phyloP scores from a whole-genome alignment of 2,797 vertebrate species.

The Emydoidea blandingii region DNA sequence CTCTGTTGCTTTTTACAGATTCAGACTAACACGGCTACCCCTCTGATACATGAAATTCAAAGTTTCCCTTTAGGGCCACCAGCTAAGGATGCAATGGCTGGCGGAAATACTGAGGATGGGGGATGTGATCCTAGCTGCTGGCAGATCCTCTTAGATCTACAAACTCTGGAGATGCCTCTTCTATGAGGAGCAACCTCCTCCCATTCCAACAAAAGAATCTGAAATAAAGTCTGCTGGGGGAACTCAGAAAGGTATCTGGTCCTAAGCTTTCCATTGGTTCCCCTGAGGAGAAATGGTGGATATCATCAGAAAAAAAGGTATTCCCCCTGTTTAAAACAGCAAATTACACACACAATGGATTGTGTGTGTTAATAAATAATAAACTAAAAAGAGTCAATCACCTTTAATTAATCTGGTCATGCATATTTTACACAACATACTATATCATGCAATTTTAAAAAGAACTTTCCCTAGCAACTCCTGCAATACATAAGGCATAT shows the following conservation, averaged over 20 bases:
- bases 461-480: neutral
- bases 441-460: neutral
- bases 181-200: neutral
- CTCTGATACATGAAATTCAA: neutral
- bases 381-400: slow-evolving; percentile 6
- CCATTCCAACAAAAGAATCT: neutral
- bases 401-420: slow-evolving; percentile 16
- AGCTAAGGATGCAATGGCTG: too few relatives aligned
- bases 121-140: too few relatives aligned
- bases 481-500: neutral
- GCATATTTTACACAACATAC: neutral
- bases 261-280: neutral
- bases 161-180: neutral
- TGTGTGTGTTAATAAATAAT: neutral
- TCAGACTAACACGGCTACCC: too few relatives aligned
- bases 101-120: neutral
- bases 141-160: neutral
- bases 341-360: neutral
- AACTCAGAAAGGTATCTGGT: neutral
- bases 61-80: neutral
- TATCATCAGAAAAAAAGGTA: neutral
- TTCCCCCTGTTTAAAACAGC: neutral
- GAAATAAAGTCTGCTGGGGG: neutral
- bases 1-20: too few relatives aligned
- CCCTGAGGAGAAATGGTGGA: neutral